phyloP scores from a whole-genome alignment of 2,888 invertebrate species.

The Panorpa germanica region DNA sequence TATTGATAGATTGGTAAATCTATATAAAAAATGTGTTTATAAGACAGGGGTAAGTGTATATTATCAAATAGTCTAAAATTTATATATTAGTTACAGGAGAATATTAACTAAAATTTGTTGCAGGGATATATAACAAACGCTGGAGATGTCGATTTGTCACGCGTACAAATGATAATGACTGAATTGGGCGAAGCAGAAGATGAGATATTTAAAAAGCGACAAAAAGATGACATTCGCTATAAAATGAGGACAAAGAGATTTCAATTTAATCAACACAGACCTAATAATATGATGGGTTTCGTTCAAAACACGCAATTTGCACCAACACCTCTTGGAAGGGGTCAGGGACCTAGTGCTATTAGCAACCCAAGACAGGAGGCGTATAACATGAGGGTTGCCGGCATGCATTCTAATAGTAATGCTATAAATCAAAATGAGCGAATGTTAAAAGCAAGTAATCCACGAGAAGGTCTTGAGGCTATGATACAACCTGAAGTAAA shows the following conservation, averaged over 20 bases:
- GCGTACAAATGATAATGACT: constrained; percentile 88
- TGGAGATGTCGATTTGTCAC: constrained; percentile 79
- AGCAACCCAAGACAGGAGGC: constrained; percentile 61
- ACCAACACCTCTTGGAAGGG: constrained; percentile 43
- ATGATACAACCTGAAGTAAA: constrained; percentile 28
- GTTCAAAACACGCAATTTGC: constrained; percentile 64
- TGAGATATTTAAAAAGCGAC: constrained; percentile 87
- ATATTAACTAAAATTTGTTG: constrained; percentile 12
- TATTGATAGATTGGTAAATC: constrained; percentile 76
- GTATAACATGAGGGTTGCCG: constrained; percentile 43
- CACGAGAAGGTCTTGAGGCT: constrained; percentile 23
- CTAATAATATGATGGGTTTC: constrained; percentile 48
- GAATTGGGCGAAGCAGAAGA: constrained; percentile 91
- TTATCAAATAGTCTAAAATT: constrained; percentile 6
- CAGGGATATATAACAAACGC: constrained; percentile 89
- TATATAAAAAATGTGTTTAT: constrained; percentile 89
- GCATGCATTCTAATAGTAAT: constrained; percentile 28
- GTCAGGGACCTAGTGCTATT: constrained; percentile 29
- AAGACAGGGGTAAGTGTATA: constrained; percentile 56
- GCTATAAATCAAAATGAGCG: constrained; percentile 5
- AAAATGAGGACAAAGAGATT: constrained; percentile 48
- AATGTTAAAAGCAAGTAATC: constrained; percentile 10
- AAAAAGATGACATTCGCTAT: constrained; percentile 69
- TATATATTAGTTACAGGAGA: constrained; percentile 5
- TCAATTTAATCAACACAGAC: constrained; percentile 31